Base-by-base conservation (phyloP, 2,797 vertebrate genomes). In the Pteronotus mesoamericanus region DNA sequence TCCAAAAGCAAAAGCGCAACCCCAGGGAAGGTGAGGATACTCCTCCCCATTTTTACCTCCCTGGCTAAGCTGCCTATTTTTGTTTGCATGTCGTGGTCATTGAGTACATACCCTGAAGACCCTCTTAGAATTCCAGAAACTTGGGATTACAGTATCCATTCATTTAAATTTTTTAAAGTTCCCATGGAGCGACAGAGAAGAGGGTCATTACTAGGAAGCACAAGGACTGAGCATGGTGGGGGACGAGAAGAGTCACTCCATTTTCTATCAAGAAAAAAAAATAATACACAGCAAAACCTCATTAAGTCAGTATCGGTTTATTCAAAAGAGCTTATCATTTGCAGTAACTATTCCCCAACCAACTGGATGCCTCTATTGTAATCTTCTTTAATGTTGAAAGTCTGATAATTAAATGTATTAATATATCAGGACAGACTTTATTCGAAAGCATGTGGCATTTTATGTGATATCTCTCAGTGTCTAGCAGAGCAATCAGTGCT, bases 401-500 rank as follows among this genome's bases (percentile, higher is more conserved):
- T 64, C 94, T 90, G 91, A 84, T 95, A 91, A 91, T 97, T 96
- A 96, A 97, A 97, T 92, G 94, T 96, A 95, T 94, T 93, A 94
- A 95, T 95, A 88, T 90, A 96, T 96, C 86, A 34, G 72, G 48
- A 46, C 64, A 37, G 57, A 39, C 53, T 14, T 74, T 44, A 57
- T 53, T 66, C 0, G 1, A 83, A 91, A 77, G 69, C 24, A 5
- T 0, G 9, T 32, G 9, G 12, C 11, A 11, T 59, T 83, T 9
- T 51, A 26, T 2, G 51, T 4, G 22, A 48, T 8, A 8, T 44
- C 24, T 74, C 42, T 15, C 3, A 71, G 39, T 11, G 29, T 66
- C n/a, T 39, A 16, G 37, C 15, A 24, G 24, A 12, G 14, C 26
- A 37, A 44, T 0, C 22, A 9, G 78, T n/a, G 34, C 72, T 6